A percentile compares a stretch with the other conserved stretches of the same genome.
phyloP scores from a whole-genome alignment of 2,888 invertebrate genomes.

The Synergus gifuensis region DNA sequence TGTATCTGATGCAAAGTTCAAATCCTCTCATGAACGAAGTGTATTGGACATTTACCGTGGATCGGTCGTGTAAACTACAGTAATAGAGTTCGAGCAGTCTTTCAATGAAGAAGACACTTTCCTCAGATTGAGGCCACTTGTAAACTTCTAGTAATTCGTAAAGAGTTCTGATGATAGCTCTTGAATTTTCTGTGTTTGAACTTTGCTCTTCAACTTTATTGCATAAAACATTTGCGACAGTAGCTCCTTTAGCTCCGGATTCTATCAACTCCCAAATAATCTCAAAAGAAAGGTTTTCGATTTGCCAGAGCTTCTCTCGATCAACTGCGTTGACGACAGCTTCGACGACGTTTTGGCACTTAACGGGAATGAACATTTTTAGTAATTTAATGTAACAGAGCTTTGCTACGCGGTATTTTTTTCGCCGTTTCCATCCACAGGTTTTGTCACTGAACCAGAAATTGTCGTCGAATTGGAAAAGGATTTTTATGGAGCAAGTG shows the following conservation, averaged over 20 bases:
- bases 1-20: constrained; percentile 80
- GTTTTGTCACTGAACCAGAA: constrained; percentile 42
- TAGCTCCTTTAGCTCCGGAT: constrained; percentile 57
- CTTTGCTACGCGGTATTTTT: constrained; percentile 59
- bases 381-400: constrained; percentile 65
- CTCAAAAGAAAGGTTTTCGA: constrained; percentile 75
- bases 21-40: constrained; percentile 78
- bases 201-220: constrained; percentile 62
- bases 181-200: constrained; percentile 73
- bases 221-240: constrained; percentile 62
- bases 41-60: constrained; percentile 67
- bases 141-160: constrained; percentile 79
- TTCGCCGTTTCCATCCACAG: constrained; percentile 63
- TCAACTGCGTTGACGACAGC: constrained; percentile 74
- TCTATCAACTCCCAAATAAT: constrained; percentile 69
- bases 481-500: constrained; percentile 61
- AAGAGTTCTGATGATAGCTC: constrained; percentile 79
- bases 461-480: constrained; percentile 61
- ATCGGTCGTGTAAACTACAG: constrained; percentile 71
- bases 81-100: constrained; percentile 79
- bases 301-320: constrained; percentile 76
- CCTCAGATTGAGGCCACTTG: constrained; percentile 77
- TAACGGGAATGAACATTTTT: constrained; percentile 63
- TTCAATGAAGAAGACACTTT: constrained; percentile 77
- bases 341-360: constrained; percentile 70